phyloP scores from a whole-genome alignment of 2,113 vertebrate species.

The Arvicanthis niloticus region DNA sequence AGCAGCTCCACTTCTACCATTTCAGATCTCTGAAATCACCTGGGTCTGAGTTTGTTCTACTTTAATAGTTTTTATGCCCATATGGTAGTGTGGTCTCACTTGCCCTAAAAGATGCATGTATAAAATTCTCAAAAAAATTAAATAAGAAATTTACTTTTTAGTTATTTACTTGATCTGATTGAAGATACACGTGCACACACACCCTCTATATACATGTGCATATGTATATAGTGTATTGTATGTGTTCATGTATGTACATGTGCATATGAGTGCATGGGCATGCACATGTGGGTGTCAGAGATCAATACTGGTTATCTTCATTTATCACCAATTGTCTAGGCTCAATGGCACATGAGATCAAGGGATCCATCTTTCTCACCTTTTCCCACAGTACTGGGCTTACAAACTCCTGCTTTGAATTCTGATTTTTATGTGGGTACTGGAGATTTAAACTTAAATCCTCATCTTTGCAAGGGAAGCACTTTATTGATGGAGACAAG shows the following conservation, averaged over 20 bases:
- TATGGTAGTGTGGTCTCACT: too few species aligned
- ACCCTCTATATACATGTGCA: too few species aligned
- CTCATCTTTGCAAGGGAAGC: background rate
- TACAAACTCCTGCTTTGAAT: background rate
- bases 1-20: too few species aligned
- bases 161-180: background rate
- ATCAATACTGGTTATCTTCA: too few species aligned
- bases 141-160: background rate
- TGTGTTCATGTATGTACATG: background rate
- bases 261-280: too few species aligned
- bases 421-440: background rate
- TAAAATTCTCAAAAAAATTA: background rate
- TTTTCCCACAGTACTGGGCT: background rate
- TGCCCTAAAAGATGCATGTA: background rate
- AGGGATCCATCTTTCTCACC: background rate
- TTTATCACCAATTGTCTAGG: background rate
- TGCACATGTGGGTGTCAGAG: background rate
- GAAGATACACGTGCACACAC: background rate
- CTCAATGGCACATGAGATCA: too few species aligned
- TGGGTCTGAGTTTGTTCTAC: too few species aligned
- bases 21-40: too few species aligned
- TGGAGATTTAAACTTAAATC: background rate
- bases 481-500: background rate
- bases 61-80: too few species aligned
- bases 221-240: background rate